Conservation (phyloP, 2,113 vertebrate genomes). For the Pachycephala philippinensis region DNA sequence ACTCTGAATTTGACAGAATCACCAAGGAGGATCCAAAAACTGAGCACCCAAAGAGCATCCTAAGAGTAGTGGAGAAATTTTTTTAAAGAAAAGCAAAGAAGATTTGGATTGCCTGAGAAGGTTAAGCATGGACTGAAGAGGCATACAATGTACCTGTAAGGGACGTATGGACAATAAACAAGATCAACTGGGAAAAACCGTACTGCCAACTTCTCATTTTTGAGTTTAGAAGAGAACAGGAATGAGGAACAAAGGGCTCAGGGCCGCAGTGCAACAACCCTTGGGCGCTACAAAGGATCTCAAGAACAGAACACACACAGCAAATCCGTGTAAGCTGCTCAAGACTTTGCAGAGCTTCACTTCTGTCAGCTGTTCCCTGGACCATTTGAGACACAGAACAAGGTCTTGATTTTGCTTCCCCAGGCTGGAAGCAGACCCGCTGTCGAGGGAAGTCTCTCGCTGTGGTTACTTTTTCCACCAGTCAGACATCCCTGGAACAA, state of each 20-base stretch:
- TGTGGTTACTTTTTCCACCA: background rate
- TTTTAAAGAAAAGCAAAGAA: background rate
- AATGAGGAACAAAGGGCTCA: background rate
- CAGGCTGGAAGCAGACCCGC: background rate
- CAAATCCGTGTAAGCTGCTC: background rate
- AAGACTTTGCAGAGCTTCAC: background rate
- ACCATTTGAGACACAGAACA: background rate
- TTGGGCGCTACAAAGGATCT: background rate
- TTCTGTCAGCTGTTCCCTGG: background rate
- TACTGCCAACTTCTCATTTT: background rate
- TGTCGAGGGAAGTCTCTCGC: background rate
- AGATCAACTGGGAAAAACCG: background rate
- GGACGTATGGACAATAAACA: background rate
- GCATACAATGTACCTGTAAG: background rate
- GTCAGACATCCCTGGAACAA: background rate
- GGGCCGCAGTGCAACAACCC: background rate
- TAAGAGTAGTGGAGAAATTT: background rate
- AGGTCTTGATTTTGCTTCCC: background rate
- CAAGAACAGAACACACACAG: accelerated
- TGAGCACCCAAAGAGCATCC: background rate
- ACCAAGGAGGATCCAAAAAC: background rate
- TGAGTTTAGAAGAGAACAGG: background rate
- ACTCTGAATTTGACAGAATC: background rate
- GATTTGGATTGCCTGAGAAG: background rate
- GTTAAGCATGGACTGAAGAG: background rate